Percentiles rank a stretch among this genome's conserved stretches.
Evolutionary conservation across 2,888 invertebrate genomes (phyloP).

Genomic region (Coleophora flavipennella): DNA sequence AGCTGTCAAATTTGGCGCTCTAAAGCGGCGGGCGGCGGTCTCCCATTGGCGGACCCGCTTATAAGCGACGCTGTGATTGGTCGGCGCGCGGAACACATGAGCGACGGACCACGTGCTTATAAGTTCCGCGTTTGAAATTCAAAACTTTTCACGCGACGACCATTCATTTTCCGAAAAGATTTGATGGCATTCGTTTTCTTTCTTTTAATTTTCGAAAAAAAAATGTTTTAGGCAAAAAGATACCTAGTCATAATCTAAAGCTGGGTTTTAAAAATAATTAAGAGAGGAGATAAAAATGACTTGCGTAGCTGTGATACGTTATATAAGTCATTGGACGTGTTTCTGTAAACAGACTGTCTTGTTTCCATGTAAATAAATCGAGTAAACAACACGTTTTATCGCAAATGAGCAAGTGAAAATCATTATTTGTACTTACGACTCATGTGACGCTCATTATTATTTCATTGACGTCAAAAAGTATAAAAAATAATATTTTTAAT

Average conservation of each 20-base stretch:
- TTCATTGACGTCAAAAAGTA: background rate
- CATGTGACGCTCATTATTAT: conserved; percentile 2
- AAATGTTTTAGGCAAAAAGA: too few species aligned
- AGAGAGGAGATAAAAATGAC: background rate
- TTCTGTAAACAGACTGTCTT: conserved; percentile 2
- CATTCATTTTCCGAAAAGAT: conserved; percentile 1
- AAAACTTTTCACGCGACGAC: conserved; percentile 44
- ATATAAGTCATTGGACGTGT: conserved; percentile 8
- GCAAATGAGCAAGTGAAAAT: background rate
- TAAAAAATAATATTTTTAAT: background rate
- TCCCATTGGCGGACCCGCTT: conserved; percentile 46
- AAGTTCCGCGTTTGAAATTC: conserved; percentile 47
- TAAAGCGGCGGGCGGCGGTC: conserved; percentile 50
- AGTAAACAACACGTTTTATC: conserved; percentile 7
- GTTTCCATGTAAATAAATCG: background rate
- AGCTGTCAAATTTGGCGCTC: conserved; percentile 57
- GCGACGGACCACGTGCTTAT: conserved; percentile 68
- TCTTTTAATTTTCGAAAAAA: too few species aligned
- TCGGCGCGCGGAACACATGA: conserved; percentile 49
- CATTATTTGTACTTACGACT: conserved; percentile 8
- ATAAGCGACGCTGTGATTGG: conserved; percentile 60
- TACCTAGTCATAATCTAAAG: too few species aligned
- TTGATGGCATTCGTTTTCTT: background rate
- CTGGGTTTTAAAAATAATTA: too few species aligned
- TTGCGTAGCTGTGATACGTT: conserved; percentile 2